Percentiles rank a stretch among this genome's conserved stretches.
Evolutionary conservation across 1,140 invertebrate genomes (phyloP).

Genomic region (Calliopsis andreniformis): DNA sequence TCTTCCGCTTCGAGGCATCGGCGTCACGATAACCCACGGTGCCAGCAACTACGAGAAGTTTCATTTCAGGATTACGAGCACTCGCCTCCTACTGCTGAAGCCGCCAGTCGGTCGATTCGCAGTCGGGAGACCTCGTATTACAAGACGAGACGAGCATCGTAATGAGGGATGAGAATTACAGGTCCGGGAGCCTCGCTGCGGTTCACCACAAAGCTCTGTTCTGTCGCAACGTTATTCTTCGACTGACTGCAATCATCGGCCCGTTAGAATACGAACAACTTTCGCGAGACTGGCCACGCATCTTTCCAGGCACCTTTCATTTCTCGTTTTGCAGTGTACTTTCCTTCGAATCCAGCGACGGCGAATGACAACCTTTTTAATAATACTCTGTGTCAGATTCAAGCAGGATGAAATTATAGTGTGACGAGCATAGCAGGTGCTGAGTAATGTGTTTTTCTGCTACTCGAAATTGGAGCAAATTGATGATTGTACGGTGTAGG

Average conservation of each 20-base stretch:
- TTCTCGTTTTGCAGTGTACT: too few species aligned
- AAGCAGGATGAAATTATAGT: too few species aligned
- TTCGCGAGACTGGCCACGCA: not conserved
- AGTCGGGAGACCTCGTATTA: slow-evolving; percentile 57
- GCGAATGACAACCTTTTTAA: too few species aligned
- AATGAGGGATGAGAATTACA: slow-evolving; percentile 65
- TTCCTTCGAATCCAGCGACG: too few species aligned
- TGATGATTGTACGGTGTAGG: too few species aligned
- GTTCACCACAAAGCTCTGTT: slow-evolving; percentile 11
- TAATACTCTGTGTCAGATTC: too few species aligned
- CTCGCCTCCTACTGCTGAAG: slow-evolving; percentile 5
- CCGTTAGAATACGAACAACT: slow-evolving; percentile 14
- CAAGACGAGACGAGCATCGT: slow-evolving; percentile 62
- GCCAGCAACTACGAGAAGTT: slow-evolving; percentile 67
- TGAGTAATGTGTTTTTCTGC: too few species aligned
- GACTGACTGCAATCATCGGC: slow-evolving; percentile 12
- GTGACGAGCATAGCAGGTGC: too few species aligned
- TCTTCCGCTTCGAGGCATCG: slow-evolving; percentile 71
- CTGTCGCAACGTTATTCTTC: slow-evolving; percentile 2
- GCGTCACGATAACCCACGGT: slow-evolving; percentile 68
- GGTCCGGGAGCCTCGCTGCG: slow-evolving; percentile 14
- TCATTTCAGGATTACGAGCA: slow-evolving; percentile 70
- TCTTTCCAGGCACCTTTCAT: not conserved
- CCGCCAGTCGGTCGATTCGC: slow-evolving; percentile 35
- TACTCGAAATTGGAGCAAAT: too few species aligned